These are phyloP conservation scores for Synergus gifuensis DNA, from an alignment of 2,888 invertebrate species.

Conservation along the genomic window DNA sequence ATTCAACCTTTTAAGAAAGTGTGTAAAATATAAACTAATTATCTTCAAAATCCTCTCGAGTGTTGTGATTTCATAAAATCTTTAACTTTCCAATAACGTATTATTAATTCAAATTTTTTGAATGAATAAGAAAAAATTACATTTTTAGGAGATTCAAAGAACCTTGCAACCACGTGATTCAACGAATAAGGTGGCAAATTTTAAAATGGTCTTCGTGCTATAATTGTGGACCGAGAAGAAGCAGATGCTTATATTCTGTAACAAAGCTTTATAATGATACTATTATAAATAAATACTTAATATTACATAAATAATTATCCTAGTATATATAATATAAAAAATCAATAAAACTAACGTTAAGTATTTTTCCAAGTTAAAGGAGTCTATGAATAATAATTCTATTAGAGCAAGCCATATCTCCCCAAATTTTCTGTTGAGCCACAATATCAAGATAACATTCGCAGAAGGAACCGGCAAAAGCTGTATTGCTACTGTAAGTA, in stretches of 20 bases:
- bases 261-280: background rate
- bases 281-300: background rate
- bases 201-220: constrained; percentile 60
- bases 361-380: background rate
- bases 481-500: constrained; percentile 5
- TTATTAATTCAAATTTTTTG: no score
- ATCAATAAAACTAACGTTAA: background rate
- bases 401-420: background rate
- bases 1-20: no score
- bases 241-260: constrained; percentile 8
- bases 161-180: constrained; percentile 62
- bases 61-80: no score
- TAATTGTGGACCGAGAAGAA: constrained; percentile 51
- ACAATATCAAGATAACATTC: background rate
- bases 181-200: constrained; percentile 64
- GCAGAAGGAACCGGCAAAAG: background rate
- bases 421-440: background rate
- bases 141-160: constrained; percentile 62
- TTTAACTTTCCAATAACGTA: no score
- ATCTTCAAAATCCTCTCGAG: no score
- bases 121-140: background rate
- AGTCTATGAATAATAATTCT: background rate
- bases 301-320: constrained; percentile 23
- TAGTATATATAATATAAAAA: background rate
- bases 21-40: no score